These are phyloP conservation scores for Peromyscus attwateri DNA, from an alignment of 2,797 vertebrate species.

Conservation along the genomic window DNA sequence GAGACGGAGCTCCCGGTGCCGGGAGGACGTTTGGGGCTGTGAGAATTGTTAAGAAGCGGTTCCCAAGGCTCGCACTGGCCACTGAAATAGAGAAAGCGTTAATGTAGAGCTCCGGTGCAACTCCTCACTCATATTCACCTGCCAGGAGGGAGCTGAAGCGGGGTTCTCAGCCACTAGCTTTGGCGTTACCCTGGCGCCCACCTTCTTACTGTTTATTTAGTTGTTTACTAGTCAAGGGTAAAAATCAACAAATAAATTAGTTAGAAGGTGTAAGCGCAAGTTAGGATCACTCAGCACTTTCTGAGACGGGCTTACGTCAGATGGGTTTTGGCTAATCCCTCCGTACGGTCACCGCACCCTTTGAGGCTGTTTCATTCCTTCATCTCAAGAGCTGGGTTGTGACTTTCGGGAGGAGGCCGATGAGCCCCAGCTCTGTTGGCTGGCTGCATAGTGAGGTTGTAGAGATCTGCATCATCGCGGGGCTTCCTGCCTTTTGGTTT, in stretches of 20 bases:
- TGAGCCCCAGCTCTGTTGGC: background rate
- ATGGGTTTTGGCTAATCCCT: background rate
- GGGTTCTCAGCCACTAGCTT: background rate
- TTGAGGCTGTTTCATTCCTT: background rate
- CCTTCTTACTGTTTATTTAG: background rate
- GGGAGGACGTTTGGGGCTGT: background rate
- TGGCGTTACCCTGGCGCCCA: conserved; percentile 39
- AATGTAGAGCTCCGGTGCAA: background rate
- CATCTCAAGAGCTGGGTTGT: background rate
- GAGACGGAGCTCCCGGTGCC: background rate
- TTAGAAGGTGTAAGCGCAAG: conserved; percentile 28
- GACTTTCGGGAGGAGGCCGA: conserved; percentile 28
- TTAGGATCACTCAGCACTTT: background rate
- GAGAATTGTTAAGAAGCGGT: conserved; percentile 32
- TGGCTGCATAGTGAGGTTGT: background rate
- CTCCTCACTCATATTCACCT: background rate
- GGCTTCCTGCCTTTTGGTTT: background rate
- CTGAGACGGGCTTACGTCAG: background rate
- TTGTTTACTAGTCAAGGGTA: conserved; percentile 21
- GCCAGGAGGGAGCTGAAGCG: background rate
- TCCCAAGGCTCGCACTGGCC: conserved; percentile 11
- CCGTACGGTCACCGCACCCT: background rate
- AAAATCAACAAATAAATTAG: conserved; percentile 8
- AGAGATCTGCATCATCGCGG: background rate
- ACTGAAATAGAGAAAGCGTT: background rate